Conservation (phyloP, 2,113 vertebrate species). For the Cichladusa arquata region DNA sequence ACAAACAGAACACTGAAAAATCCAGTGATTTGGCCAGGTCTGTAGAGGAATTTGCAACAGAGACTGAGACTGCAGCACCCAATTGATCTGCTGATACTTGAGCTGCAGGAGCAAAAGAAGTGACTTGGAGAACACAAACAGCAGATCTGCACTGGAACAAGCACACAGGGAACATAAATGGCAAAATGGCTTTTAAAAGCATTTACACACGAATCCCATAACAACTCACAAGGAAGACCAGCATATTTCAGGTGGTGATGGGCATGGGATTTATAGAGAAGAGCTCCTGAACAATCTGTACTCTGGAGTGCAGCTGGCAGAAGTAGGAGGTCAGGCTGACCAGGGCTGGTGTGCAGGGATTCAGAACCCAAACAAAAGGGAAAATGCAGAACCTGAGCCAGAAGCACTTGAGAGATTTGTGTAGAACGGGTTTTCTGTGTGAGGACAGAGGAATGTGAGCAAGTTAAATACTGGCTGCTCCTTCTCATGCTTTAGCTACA, state of each 20-base stretch:
- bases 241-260: neutral
- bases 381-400: conserved; percentile 13
- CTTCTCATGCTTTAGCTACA: neutral
- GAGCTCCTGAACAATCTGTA: neutral
- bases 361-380: neutral
- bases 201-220: neutral
- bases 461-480: neutral
- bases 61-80: neutral
- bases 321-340: neutral
- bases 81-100: neutral
- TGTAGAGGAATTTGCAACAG: neutral
- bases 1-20: neutral
- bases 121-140: neutral
- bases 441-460: neutral
- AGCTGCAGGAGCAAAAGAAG: neutral
- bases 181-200: neutral
- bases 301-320: neutral
- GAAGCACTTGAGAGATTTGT: neutral
- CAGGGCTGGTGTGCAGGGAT: neutral
- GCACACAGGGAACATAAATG: neutral
- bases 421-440: neutral
- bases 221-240: neutral
- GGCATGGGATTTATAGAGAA: neutral
- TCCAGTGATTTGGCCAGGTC: neutral
- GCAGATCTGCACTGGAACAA: neutral